Percentiles rank a stretch among this genome's conserved stretches.
Evolutionary conservation across 1,140 invertebrate species (phyloP).

Genomic region (Pseudomyrmex gracilis): DNA sequence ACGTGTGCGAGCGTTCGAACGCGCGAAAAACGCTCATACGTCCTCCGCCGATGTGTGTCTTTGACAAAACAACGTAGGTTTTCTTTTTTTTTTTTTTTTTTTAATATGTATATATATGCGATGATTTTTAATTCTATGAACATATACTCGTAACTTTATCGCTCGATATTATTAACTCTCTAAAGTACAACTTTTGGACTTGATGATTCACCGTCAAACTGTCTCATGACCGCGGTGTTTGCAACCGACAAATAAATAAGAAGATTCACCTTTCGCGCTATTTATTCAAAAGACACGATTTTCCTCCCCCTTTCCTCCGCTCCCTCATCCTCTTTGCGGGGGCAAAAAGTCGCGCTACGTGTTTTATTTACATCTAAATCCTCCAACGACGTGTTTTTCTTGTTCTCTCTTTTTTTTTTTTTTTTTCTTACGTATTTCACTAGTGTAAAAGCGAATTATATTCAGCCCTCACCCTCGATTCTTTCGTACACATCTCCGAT

Average conservation of each 20-base stretch:
- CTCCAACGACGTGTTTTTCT: slow-evolving; percentile 42
- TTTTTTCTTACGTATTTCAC: slow-evolving; percentile 69
- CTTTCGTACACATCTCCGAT: slow-evolving; percentile 56
- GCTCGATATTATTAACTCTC: slow-evolving; percentile 12
- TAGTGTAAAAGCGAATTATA: slow-evolving; percentile 61
- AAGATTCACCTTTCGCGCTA: slow-evolving; percentile 58
- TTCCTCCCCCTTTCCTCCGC: slow-evolving; percentile 15
- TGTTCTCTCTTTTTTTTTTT: slow-evolving; percentile 27
- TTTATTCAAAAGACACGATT: slow-evolving; percentile 76
- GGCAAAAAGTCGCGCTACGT: slow-evolving; percentile 71
- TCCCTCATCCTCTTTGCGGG: slow-evolving; percentile 61
- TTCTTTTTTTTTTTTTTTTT: too few relatives aligned
- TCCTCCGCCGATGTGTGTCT: too few relatives aligned
- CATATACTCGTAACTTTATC: slow-evolving; percentile 40
- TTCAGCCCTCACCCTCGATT: slow-evolving; percentile 65
- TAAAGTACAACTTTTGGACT: slow-evolving; percentile 55
- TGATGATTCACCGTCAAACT: slow-evolving; percentile 44
- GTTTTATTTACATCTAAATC: slow-evolving; percentile 76
- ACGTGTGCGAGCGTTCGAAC: not conserved
- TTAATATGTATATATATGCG: not conserved
- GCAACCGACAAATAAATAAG: slow-evolving; percentile 73
- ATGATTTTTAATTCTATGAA: slow-evolving; percentile 51
- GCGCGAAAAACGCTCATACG: not conserved
- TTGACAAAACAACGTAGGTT: not conserved
- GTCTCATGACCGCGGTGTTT: slow-evolving; percentile 35